Conservation (phyloP, 1,140 invertebrate genomes). For the Grapholita molesta region DNA sequence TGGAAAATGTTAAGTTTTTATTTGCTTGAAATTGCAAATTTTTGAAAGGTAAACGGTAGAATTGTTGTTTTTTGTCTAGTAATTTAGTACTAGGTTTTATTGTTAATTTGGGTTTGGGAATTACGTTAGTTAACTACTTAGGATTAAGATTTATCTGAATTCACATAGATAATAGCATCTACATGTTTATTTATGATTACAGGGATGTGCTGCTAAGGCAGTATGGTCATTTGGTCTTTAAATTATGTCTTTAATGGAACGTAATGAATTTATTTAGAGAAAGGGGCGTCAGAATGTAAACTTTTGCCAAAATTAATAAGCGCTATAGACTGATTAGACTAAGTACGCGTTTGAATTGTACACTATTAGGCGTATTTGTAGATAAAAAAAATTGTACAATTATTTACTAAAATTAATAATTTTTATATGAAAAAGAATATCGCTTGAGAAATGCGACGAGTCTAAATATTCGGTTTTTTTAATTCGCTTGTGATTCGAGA, state of each 20-base stretch:
- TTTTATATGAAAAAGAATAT: constrained; percentile 60
- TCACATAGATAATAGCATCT: constrained; percentile 68
- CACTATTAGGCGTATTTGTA: constrained; percentile 76
- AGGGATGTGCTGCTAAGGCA: constrained; percentile 74
- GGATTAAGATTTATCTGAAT: constrained; percentile 74
- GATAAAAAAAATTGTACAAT: constrained; percentile 69
- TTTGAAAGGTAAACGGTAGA: constrained; percentile 51
- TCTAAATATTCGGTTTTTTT: constrained; percentile 63
- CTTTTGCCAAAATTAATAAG: constrained; percentile 74
- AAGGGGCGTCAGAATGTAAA: constrained; percentile 41
- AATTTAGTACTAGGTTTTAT: constrained; percentile 70
- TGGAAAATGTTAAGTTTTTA: constrained; percentile 72
- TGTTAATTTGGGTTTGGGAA: constrained; percentile 76
- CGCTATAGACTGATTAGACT: constrained; percentile 78
- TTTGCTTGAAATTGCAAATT: constrained; percentile 66
- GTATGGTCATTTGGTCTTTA: constrained; percentile 48
- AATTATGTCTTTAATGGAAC: constrained; percentile 37
- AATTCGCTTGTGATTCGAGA: constrained; percentile 62
- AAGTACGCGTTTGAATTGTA: constrained; percentile 74
- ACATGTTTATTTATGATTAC: constrained; percentile 72
- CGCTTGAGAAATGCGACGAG: constrained; percentile 33
- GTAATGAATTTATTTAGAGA: constrained; percentile 57
- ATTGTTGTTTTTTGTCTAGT: constrained; percentile 74
- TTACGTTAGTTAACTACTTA: constrained; percentile 74
- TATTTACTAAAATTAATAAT: constrained; percentile 72